Conservation (phyloP, 2,888 invertebrate genomes). For the Gastrophysa polygoni region DNA sequence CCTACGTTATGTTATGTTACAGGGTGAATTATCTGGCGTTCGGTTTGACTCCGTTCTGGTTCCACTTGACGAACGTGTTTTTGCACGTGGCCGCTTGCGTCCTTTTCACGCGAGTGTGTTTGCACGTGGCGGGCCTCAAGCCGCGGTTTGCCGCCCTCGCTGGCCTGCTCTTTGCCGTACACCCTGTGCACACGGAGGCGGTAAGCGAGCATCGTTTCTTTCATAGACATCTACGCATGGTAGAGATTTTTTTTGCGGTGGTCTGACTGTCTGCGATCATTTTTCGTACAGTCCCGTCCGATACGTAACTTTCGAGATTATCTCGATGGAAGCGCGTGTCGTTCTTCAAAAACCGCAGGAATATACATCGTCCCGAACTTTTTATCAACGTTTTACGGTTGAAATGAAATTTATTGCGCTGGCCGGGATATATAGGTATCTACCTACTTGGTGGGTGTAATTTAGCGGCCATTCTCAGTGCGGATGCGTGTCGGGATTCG, state of each 20-base stretch:
- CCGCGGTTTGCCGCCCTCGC: constrained; percentile 74
- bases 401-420: too few relatives aligned
- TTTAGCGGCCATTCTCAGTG: neutral
- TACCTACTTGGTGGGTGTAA: too few relatives aligned
- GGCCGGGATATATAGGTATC: neutral
- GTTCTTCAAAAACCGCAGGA: neutral
- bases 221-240: too few relatives aligned
- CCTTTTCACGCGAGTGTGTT: constrained; percentile 72
- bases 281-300: too few relatives aligned
- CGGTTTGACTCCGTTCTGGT: constrained; percentile 76
- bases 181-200: constrained; percentile 77
- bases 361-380: neutral
- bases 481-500: neutral
- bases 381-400: neutral
- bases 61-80: constrained; percentile 78
- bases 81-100: constrained; percentile 78
- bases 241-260: too few relatives aligned
- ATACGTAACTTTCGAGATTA: too few relatives aligned
- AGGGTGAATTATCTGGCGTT: constrained; percentile 77
- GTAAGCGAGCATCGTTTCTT: constrained; percentile 14
- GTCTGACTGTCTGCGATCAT: too few relatives aligned
- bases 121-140: constrained; percentile 70
- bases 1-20: constrained; percentile 48
- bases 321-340: too few relatives aligned
- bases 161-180: constrained; percentile 79